phyloP scores from a whole-genome alignment of 2,113 vertebrate genomes.

The Thymallus thymallus region DNA sequence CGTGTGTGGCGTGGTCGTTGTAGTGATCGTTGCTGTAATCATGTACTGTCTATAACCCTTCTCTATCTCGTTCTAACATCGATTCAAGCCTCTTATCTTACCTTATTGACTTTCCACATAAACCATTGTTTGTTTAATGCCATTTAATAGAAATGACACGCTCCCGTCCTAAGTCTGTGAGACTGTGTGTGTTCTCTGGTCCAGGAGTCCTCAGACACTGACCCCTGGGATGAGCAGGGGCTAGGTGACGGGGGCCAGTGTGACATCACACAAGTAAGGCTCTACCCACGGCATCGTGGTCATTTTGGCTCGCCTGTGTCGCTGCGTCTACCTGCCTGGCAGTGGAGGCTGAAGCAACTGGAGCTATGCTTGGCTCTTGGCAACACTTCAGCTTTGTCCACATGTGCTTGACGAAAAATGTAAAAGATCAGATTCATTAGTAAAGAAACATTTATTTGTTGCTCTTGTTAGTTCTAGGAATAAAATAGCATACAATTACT shows the following conservation, averaged over 20 bases:
- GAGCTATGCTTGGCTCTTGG: not conserved
- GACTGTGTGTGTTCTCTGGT: slow-evolving; percentile 52
- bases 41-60: not conserved
- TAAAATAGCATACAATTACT: too few species aligned
- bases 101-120: not conserved
- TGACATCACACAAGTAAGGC: slow-evolving; percentile 60
- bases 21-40: not conserved
- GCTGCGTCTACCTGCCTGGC: too few species aligned
- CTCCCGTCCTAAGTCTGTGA: not conserved
- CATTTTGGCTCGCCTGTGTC: too few species aligned
- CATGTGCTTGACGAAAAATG: too few species aligned
- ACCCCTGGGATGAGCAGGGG: slow-evolving; percentile 55
- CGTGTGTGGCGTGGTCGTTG: too few species aligned
- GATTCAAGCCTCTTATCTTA: not conserved
- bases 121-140: not conserved
- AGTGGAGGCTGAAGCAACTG: not conserved
- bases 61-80: too few species aligned
- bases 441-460: too few species aligned
- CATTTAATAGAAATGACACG: not conserved
- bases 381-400: slow-evolving; percentile 4
- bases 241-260: slow-evolving; percentile 49
- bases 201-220: slow-evolving; percentile 66
- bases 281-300: not conserved
- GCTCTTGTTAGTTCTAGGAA: too few species aligned
- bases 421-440: too few species aligned